phyloP scores from a whole-genome alignment of 2,797 vertebrate genomes.

The Anguilla pacifica region DNA sequence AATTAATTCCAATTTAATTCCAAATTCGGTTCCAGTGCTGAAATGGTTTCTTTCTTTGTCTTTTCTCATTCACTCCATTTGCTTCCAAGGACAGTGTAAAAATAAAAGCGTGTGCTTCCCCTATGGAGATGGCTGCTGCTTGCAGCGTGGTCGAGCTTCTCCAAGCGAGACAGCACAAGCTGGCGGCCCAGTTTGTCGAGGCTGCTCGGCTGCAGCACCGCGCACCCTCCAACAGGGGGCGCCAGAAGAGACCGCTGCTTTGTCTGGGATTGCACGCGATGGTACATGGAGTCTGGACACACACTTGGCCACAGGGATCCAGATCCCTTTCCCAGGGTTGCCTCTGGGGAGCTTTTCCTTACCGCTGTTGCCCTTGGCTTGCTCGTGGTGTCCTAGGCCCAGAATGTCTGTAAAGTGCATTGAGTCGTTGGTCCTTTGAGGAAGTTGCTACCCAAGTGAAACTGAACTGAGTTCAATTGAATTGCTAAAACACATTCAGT shows the following conservation, averaged over 20 bases:
- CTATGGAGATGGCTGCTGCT: constrained; percentile 61
- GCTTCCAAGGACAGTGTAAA: constrained; percentile 73
- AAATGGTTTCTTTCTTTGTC: not conserved
- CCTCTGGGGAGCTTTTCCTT: not conserved
- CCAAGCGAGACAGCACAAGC: constrained; percentile 6
- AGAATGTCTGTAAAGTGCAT: not conserved
- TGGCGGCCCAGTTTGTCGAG: not conserved
- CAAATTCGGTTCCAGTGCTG: not conserved
- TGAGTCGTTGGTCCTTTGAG: not conserved
- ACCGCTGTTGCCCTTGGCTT: no score
- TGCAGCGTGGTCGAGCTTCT: constrained; percentile 52
- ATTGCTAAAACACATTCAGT: not conserved
- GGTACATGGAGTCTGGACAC: not conserved
- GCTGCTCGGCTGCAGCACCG: not conserved
- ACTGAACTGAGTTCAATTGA: not conserved
- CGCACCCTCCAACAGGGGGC: not conserved
- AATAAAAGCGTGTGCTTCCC: constrained; percentile 69
- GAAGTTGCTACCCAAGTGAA: not conserved
- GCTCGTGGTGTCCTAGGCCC: not conserved
- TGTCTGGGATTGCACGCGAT: not conserved
- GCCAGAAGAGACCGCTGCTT: not conserved
- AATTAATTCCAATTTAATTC: not conserved
- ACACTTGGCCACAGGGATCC: not conserved
- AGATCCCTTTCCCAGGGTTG: not conserved
- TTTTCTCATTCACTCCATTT: constrained; percentile 26